phyloP scores from a whole-genome alignment of 2,113 vertebrate genomes.

The Panthera uncia region DNA sequence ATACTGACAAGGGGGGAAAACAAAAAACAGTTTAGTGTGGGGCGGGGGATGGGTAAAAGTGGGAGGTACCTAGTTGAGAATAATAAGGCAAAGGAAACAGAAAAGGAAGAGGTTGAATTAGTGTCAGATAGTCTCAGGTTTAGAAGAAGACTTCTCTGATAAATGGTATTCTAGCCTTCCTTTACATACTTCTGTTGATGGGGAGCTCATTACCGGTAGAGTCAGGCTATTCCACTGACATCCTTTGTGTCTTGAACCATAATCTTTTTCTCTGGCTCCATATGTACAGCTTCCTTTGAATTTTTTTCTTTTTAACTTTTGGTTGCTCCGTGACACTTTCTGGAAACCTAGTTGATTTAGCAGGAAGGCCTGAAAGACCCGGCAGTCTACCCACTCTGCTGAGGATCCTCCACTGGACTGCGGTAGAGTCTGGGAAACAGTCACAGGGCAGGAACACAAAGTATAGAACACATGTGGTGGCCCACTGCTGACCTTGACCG shows the following conservation, averaged over 20 bases:
- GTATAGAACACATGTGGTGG: fast-evolving
- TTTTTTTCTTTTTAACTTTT: neutral
- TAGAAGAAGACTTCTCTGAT: neutral
- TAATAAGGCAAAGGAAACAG: neutral
- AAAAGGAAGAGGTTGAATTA: neutral
- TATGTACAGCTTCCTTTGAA: neutral
- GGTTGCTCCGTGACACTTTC: fast-evolving
- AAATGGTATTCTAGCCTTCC: too few species aligned
- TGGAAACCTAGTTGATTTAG: neutral
- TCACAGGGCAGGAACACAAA: fast-evolving
- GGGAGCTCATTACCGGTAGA: neutral
- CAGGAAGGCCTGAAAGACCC: neutral
- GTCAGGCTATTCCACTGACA: neutral
- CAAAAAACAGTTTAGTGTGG: neutral
- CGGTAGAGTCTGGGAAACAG: too few species aligned
- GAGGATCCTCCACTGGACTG: neutral
- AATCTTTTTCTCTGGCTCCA: neutral
- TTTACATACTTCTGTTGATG: neutral
- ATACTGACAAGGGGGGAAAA: neutral
- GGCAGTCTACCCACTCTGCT: too few species aligned
- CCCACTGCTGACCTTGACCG: neutral
- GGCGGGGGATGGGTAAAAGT: neutral
- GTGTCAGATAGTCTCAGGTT: neutral
- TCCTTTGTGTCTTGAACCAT: neutral
- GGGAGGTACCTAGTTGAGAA: neutral